Percentiles rank a stretch among this genome's conserved stretches.
Conservation (phyloP, 1,140 invertebrate species). For the Scaptomyza pallida region DNA sequence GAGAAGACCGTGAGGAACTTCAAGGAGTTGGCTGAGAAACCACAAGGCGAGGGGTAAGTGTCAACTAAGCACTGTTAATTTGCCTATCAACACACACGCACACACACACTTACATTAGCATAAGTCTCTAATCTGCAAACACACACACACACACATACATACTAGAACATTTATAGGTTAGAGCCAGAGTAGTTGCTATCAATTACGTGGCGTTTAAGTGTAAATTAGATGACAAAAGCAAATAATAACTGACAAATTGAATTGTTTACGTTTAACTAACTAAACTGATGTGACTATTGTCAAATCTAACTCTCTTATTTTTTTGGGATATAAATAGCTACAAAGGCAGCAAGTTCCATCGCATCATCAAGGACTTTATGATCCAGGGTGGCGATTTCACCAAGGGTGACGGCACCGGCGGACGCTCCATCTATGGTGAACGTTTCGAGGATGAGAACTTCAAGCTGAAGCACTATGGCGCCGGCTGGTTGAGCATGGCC, state of each 20-base stretch:
- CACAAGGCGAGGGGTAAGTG: slow-evolving; percentile 89
- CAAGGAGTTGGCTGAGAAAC: slow-evolving; percentile 91
- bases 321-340: slow-evolving; percentile 84
- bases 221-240: slow-evolving; percentile 49
- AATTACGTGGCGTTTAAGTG: slow-evolving; percentile 70
- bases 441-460: slow-evolving; percentile 98
- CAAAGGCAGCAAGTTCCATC: slow-evolving; percentile 95
- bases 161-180: slow-evolving; percentile 61
- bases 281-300: not conserved
- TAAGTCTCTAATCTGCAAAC: slow-evolving; percentile 6
- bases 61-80: slow-evolving; percentile 14
- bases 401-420: slow-evolving; percentile 95
- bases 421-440: slow-evolving; percentile 96
- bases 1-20: slow-evolving; percentile 98
- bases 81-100: slow-evolving; percentile 21
- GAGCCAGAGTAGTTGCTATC: slow-evolving; percentile 45
- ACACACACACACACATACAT: slow-evolving; percentile 7
- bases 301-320: slow-evolving; percentile 12
- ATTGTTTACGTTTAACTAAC: slow-evolving; percentile 25
- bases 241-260: slow-evolving; percentile 26
- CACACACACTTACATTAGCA: slow-evolving; percentile 8
- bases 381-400: slow-evolving; percentile 98
- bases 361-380: slow-evolving; percentile 98
- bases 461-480: slow-evolving; percentile 97
- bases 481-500: slow-evolving; percentile 98